Percentiles rank a stretch among this genome's conserved stretches.
phyloP scores from a whole-genome alignment of 2,888 invertebrate genomes.

The Drosophila longiperda region DNA sequence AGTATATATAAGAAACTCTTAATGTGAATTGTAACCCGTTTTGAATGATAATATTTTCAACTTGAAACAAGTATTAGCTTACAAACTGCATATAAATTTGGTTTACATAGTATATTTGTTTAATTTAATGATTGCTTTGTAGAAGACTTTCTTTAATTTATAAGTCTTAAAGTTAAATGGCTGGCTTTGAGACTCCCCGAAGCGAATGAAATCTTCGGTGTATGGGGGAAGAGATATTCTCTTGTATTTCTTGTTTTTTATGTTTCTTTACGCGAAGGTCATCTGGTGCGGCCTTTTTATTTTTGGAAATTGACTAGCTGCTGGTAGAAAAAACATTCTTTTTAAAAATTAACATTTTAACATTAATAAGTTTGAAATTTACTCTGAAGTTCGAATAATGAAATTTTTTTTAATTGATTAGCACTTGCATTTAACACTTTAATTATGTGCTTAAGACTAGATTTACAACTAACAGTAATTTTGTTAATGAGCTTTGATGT shows the following conservation, averaged over 20 bases:
- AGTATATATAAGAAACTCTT: neutral
- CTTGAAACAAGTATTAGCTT: slow-evolving; percentile 17
- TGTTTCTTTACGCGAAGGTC: slow-evolving; percentile 56
- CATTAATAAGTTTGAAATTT: neutral
- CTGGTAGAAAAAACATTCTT: slow-evolving; percentile 3
- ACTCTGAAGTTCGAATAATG: too few relatives aligned
- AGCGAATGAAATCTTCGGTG: slow-evolving; percentile 28
- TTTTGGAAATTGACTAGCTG: slow-evolving; percentile 24
- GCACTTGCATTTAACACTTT: neutral
- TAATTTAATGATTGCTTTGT: neutral
- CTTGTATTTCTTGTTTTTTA: slow-evolving; percentile 57
- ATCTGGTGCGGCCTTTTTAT: slow-evolving; percentile 36
- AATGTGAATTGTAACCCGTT: neutral
- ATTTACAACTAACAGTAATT: neutral
- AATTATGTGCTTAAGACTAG: neutral
- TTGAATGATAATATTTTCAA: slow-evolving; percentile 7
- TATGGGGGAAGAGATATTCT: neutral
- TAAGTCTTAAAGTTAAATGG: neutral
- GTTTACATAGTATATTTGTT: neutral
- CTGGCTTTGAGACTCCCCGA: neutral
- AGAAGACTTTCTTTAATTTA: neutral
- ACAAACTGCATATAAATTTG: neutral
- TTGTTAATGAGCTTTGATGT: neutral
- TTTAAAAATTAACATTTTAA: neutral
- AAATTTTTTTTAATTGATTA: neutral